phyloP scores from a whole-genome alignment of 2,113 vertebrate species.

The Lophotis ruficrista region DNA sequence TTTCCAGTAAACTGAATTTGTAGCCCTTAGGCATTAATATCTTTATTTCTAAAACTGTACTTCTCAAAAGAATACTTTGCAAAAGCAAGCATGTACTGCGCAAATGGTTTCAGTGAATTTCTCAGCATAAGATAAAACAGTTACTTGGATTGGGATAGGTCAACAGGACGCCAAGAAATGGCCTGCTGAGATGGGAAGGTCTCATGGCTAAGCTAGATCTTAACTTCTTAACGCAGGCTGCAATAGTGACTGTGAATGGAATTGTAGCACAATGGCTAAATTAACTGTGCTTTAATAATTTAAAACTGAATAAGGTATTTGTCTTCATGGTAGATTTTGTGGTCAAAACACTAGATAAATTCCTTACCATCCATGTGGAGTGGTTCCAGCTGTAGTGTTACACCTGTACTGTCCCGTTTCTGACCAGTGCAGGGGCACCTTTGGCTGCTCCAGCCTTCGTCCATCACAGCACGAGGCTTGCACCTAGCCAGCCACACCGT shows the following conservation, averaged over 20 bases:
- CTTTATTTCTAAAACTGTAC: not conserved
- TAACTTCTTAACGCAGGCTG: not conserved
- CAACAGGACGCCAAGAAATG: not conserved
- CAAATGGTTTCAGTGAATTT: not conserved
- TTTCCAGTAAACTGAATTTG: not conserved
- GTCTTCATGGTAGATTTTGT: not conserved
- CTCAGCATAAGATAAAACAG: not conserved
- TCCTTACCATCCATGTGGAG: not conserved
- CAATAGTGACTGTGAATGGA: not conserved
- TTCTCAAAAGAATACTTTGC: not conserved
- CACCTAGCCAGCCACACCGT: not conserved
- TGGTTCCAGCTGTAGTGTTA: not conserved
- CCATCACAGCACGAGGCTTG: not conserved
- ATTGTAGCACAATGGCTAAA: not conserved
- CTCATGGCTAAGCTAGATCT: not conserved
- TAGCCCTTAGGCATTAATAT: not conserved
- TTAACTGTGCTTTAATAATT: not conserved
- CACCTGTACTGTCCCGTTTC: not conserved
- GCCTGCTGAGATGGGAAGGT: not conserved
- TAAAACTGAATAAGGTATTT: not conserved
- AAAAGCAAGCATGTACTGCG: not conserved
- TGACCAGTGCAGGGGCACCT: fast-evolving
- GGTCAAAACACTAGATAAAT: not conserved
- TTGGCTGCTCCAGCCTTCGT: not conserved
- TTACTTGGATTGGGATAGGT: not conserved